These are phyloP conservation scores for Anthophora plumipes DNA, from an alignment of 2,888 invertebrate genomes.

Conservation along the genomic window DNA sequence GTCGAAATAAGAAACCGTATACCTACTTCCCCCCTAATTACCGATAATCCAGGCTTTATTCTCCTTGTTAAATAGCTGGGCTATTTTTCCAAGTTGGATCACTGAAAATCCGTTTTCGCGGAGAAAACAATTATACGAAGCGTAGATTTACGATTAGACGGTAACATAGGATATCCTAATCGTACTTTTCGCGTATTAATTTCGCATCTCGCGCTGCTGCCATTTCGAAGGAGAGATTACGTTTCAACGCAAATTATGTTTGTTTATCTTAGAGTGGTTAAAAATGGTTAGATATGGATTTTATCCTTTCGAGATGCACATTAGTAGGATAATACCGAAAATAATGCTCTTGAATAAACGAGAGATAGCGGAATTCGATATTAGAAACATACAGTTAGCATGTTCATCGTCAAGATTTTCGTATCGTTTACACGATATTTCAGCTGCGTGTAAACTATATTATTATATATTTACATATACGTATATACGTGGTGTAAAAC, in stretches of 20 bases:
- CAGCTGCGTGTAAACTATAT: background rate
- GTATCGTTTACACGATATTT: slow-evolving; percentile 35
- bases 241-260: background rate
- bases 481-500: background rate
- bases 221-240: background rate
- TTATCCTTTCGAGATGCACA: slow-evolving; percentile 6
- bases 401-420: slow-evolving; percentile 24
- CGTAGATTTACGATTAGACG: slow-evolving; percentile 32
- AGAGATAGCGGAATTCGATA: slow-evolving; percentile 40
- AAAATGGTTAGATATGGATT: slow-evolving; percentile 9
- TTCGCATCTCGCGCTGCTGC: slow-evolving; percentile 13
- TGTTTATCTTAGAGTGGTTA: background rate
- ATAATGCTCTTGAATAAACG: slow-evolving; percentile 17
- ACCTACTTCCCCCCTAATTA: too few relatives aligned
- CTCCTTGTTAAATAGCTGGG: slow-evolving; percentile 52
- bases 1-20: too few relatives aligned
- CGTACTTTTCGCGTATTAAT: slow-evolving; percentile 3
- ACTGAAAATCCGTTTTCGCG: slow-evolving; percentile 10
- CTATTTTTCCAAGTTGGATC: slow-evolving; percentile 49
- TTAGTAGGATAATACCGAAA: slow-evolving; percentile 15
- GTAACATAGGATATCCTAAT: slow-evolving; percentile 13
- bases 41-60: background rate
- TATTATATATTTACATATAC: background rate
- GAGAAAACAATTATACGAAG: background rate
- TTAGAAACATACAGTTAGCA: slow-evolving; percentile 50